Evolutionary conservation across 2,113 vertebrate species (phyloP).

Genomic region (Bothrops jararaca): DNA sequence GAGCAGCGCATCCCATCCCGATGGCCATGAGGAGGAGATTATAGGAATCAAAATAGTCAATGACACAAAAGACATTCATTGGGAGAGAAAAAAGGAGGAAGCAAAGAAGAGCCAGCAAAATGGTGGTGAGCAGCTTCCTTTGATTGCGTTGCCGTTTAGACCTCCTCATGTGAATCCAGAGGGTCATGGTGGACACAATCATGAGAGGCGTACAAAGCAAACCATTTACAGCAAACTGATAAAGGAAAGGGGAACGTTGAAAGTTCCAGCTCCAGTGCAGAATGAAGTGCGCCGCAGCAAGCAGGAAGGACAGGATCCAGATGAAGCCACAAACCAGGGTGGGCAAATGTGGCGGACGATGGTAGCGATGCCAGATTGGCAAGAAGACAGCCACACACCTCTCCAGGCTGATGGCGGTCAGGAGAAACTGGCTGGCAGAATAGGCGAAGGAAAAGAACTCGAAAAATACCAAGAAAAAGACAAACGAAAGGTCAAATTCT

Average conservation of each 20-base stretch:
- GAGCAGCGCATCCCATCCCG: background rate
- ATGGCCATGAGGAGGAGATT: background rate
- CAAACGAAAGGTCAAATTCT: background rate
- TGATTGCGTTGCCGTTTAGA: background rate
- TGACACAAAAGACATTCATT: background rate
- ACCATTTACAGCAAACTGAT: background rate
- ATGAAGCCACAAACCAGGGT: background rate
- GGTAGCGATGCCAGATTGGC: background rate
- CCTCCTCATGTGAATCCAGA: background rate
- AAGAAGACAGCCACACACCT: background rate
- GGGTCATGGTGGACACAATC: background rate
- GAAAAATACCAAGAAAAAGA: rapidly evolving
- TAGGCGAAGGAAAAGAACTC: background rate
- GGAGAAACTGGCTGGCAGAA: background rate
- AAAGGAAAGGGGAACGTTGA: background rate
- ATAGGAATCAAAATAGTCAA: background rate
- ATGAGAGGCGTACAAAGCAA: background rate
- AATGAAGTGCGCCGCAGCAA: background rate
- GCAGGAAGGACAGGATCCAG: constrained; percentile 18
- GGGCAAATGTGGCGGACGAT: background rate
- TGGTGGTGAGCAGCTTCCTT: background rate
- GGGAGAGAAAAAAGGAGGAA: background rate
- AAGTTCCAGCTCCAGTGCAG: too few species aligned
- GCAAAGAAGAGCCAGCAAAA: background rate
- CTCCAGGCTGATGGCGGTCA: background rate